Base-by-base conservation (phyloP, 2,888 invertebrate species). In the Pyrgus malvae region DNA sequence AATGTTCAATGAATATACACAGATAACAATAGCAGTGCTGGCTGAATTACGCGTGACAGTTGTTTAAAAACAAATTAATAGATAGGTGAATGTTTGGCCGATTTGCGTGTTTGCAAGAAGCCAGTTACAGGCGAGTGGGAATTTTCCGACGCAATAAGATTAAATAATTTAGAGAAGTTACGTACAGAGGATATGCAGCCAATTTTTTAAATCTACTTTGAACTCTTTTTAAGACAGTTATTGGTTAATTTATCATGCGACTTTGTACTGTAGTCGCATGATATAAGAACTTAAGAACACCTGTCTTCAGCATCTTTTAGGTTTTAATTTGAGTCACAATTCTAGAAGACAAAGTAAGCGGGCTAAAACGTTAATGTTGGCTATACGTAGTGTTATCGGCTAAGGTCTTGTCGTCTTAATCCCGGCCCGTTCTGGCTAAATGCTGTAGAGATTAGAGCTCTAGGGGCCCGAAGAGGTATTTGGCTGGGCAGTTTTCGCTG, bases 401-500 rank as follows among this genome's bases (percentile, higher is more conserved):
- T n/a, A 29, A 17, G 2, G 9, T 21, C 7, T 33, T 33, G 35
- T 42, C 19, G 35, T 40, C 35, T 14, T 35, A 12, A 0, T 19
- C 37, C n/a, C 21, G 29, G 40, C 21, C 14, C 7, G 14, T n/a
- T n/a, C 48, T 31, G 53, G 45, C 45, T 53, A 31, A 11, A 46
- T 38, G 44, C 31, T 14, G 14, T 14, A 7, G 7, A 17, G 23
- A 21, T 63, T 88, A 88, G 66, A 83, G 62, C 66, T 87, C 92
- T 67, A 96, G 84, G 31, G 96, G 96, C 38, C 96, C 96, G 77
- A 96, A 96, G 11, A 96, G 91, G 69, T 95, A 93, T 48, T 94
- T 93, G 31, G 95, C 95, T 57, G 93, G 91, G 70, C 93, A 93
- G 66, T 93, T 92, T 55, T 95, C 95, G 63, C 92, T 93, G 29